Base-by-base conservation (phyloP, 2,113 vertebrate genomes). In the Epinephelus fuscoguttatus region DNA sequence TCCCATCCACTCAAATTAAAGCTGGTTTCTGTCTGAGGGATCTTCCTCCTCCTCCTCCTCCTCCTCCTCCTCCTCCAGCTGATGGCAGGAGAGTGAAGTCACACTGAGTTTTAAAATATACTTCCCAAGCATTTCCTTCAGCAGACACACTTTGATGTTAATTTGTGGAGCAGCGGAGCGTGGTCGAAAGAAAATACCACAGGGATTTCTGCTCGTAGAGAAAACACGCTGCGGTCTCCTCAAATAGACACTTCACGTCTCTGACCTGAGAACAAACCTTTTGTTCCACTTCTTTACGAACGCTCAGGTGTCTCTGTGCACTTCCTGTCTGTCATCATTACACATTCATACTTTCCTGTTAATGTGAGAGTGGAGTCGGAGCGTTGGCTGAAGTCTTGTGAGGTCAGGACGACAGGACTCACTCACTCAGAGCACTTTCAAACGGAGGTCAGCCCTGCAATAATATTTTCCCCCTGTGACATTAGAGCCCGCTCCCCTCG, bases 81-180 rank as follows among this genome's bases (percentile, higher is more conserved):
- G 9, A 87, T 86, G 75, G 64, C 73, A 75, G 88, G 92, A 95
- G 93, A 95, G 92, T n/a, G 95, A 91, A 93, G 89, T 96, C 96
- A 95, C 82, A 96, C 96, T 94, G 96, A 67, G 96, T 96, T 91
- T 95, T 96, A 92, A 98, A 97, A 98, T 96, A 97, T 89, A 95
- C 94, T 95, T 96, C 92, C 89, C 90, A 91, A 94, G 72, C 80
- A 53, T 88, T 75, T 87, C 55, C 71, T 89, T 86, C 78, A 80
- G 80, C 88, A 45, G 42, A 45, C 42, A 91, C 61, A 68, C 97
- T 97, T 97, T 98, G 97, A 97, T 96, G 96, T 97, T 85, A 80
- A 19, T 92, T 88, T 95, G 94, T 93, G 95, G 92, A 95, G 50
- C 86, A 12, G 42, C 8, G 42, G 42, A 45, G 42, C 90, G 88